phyloP scores from a whole-genome alignment of 2,113 vertebrate species.

The Grantiella picta region DNA sequence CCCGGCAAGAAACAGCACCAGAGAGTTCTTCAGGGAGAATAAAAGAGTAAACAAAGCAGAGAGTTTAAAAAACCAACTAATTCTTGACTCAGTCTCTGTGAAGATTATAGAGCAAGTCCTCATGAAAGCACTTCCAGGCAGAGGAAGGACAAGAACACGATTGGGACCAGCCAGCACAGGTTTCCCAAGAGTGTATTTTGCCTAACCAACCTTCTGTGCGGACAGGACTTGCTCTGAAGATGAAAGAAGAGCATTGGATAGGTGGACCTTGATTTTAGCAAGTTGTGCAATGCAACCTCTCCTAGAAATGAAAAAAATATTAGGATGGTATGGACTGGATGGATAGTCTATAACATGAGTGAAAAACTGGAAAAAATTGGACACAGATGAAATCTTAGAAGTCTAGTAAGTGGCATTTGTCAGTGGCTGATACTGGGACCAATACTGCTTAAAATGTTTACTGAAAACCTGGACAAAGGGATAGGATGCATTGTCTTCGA shows the following conservation, averaged over 20 bases:
- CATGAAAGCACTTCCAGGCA: not conserved
- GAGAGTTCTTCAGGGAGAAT: not conserved
- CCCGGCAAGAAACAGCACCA: not conserved
- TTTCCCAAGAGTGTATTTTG: not conserved
- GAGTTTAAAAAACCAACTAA: not conserved
- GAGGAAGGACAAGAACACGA: not conserved
- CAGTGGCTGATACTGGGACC: not conserved
- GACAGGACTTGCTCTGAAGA: not conserved
- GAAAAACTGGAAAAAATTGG: not conserved
- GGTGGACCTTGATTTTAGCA: not conserved
- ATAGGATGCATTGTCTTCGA: not conserved
- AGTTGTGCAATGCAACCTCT: not conserved
- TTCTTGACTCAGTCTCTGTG: not conserved
- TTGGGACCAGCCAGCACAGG: not conserved
- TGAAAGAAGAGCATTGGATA: not conserved
- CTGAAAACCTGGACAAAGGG: not conserved
- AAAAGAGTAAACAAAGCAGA: not conserved
- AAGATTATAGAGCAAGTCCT: not conserved
- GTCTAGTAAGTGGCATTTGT: not conserved
- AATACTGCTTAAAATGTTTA: not conserved
- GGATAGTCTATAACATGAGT: not conserved
- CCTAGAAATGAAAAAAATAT: not conserved
- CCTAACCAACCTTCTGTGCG: not conserved
- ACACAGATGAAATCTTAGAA: not conserved
- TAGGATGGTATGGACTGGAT: not conserved